Evolutionary conservation across 2,797 vertebrate genomes (phyloP), one percentile per base, ranked within the genome.

Genomic region (Glyptemys insculpta): DNA sequence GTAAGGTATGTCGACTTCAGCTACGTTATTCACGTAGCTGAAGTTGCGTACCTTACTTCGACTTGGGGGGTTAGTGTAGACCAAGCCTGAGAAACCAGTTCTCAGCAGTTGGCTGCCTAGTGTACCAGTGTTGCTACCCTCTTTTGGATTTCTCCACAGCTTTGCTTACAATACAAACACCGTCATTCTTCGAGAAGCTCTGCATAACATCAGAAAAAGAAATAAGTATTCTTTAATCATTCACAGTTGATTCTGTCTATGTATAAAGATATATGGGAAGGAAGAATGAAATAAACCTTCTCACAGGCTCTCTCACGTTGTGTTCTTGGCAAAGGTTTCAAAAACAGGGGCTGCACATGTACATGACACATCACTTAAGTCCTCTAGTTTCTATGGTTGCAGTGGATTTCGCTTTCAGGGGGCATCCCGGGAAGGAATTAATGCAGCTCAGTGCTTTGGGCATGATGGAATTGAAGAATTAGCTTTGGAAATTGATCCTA

Each of bases 351-450:
- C 86, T 29, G 96, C 89, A 96, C 95, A 90, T 93, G 94, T 95
- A 95, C 96, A 96, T 93, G 96, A 96, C 95, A 97, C 94, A 96
- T 97, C 92, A 92, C 92, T 95, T 91, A 95, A 94, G 96, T 81
- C 96, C 95, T 96, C 93, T 96, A 89, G 96, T 96, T 97, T 97
- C 96, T 94, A 96, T 94, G 96, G 97, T 93, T 97, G 96, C 96
- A 95, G 94, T 86, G 91, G 95, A 91, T 97, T 97, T 96, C 96
- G 88, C 96, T 97, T 95, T 97, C 95, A 91, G 91, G 93, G 96
- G 95, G 85, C 95, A 97, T 96, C 94, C 93, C 94, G 85, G 92
- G 91, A 96, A 96, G 93, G 79, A 96, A 95, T 97, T 97, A 96
- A 93, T 86, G 82, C 95, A 44, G 88, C 0, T 1, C 92, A 96